Conservation (phyloP, 2,888 invertebrate species). For the Adelognathus sp. region DNA sequence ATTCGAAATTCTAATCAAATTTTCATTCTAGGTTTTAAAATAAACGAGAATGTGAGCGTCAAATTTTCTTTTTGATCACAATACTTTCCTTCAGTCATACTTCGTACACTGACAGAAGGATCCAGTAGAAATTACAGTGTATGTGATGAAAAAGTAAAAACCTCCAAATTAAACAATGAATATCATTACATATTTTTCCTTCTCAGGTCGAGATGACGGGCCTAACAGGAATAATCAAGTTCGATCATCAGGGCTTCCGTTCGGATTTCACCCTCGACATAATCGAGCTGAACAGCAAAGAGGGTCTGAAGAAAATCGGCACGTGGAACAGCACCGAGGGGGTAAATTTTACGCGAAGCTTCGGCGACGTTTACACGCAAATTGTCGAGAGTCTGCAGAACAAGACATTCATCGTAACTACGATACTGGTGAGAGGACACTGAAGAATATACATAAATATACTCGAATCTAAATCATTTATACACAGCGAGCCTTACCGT, state of each 20-base stretch:
- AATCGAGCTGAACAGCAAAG: conserved; percentile 91
- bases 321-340: conserved; percentile 95
- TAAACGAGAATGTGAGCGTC: too few relatives aligned
- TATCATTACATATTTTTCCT: neutral
- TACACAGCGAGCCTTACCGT: too few relatives aligned
- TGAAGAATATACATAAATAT: neutral
- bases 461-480: too few relatives aligned
- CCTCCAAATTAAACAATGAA: neutral
- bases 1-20: neutral
- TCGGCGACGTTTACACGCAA: conserved; percentile 92
- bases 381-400: conserved; percentile 95
- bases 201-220: conserved; percentile 94
- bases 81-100: too few relatives aligned
- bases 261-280: conserved; percentile 96
- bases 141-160: neutral
- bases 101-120: too few relatives aligned
- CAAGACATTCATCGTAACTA: conserved; percentile 95
- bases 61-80: too few relatives aligned
- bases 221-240: conserved; percentile 95
- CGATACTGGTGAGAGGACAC: conserved; percentile 89
- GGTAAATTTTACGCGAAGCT: conserved; percentile 93
- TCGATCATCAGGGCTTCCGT: conserved; percentile 96
- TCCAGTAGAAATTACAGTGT: too few relatives aligned
- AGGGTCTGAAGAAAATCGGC: conserved; percentile 92
- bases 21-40: too few relatives aligned